Evolutionary conservation across 2,797 vertebrate genomes (phyloP), one percentile per base, ranked within the genome.

Genomic region (Cossypha heuglini): DNA sequence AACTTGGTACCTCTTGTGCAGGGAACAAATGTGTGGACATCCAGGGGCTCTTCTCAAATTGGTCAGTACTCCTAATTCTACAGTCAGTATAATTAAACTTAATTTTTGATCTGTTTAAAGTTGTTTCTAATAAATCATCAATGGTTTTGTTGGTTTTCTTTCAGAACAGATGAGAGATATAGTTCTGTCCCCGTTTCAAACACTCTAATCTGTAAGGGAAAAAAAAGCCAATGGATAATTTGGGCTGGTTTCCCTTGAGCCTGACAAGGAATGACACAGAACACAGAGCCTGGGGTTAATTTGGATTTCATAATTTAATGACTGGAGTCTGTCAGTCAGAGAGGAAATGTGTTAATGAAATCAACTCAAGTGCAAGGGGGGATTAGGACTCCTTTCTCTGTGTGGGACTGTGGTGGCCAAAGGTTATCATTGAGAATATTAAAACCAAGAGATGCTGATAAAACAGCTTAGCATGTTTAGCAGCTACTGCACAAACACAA

Each of bases 361-460:
- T 54, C 69, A 45, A 13, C 49, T 68, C 55, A 68, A 24, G 71
- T 82, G n/a, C 43, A 13, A 67, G 37, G 9, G 4, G 51, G 75
- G 79, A 96, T 91, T 87, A 96, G 71, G 71, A 35, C 40, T 63
- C 62, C 52, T 54, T 28, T 57, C 59, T 78, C 74, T 64, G 40
- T 31, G 40, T 24, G 55, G 71, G 67, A 62, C 88, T 77, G 28
- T 2, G 6, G 61, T 42, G 61, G 62, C 81, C 52, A 84, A 86
- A 96, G 94, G 89, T 84, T 88, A 73, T 78, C 25, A 0, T 14
- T 58, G 37, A 17, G 82, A 93, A 94, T 90, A 92, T 94, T 89
- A 79, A 92, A 92, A 88, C 55, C 45, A 86, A 84, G 90, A 94
- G 62, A 74, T 69, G 84, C 86, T 91, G 90, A 95, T 96, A 93